These are phyloP conservation scores for Psittacula cyanocephala DNA, from an alignment of 2,113 vertebrate species.

Conservation along the genomic window DNA sequence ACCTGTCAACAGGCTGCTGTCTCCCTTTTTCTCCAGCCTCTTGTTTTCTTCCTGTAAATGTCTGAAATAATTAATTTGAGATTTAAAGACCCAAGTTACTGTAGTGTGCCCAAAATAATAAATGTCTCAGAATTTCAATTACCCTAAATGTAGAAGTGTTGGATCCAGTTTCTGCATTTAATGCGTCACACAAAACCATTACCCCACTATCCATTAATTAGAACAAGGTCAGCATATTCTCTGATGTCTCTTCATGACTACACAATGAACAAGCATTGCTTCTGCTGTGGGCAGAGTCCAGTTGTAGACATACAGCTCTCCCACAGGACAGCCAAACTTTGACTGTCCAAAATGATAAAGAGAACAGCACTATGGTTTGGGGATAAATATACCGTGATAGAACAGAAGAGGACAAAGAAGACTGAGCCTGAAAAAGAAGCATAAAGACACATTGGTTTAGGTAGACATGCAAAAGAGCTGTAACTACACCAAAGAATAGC, in stretches of 20 bases:
- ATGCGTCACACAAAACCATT: constrained; percentile 70
- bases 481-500: neutral
- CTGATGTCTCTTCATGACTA: constrained; percentile 40
- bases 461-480: neutral
- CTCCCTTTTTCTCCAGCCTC: neutral
- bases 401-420: neutral
- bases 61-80: constrained; percentile 68
- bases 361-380: neutral
- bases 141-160: constrained; percentile 69
- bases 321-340: neutral
- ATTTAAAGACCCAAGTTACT: constrained; percentile 68
- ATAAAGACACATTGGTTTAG: neutral
- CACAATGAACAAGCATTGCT: constrained; percentile 46
- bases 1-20: neutral
- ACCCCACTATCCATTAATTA: constrained; percentile 72
- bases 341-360: neutral
- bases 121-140: constrained; percentile 77
- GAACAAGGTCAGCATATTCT: constrained; percentile 69
- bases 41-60: constrained; percentile 66
- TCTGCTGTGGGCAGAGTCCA: neutral
- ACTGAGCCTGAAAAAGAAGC: neutral
- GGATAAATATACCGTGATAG: neutral
- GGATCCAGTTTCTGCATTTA: constrained; percentile 58
- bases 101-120: constrained; percentile 72
- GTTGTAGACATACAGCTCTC: neutral